Base-by-base conservation (phyloP, 2,888 invertebrate species). In the Mantis religiosa region DNA sequence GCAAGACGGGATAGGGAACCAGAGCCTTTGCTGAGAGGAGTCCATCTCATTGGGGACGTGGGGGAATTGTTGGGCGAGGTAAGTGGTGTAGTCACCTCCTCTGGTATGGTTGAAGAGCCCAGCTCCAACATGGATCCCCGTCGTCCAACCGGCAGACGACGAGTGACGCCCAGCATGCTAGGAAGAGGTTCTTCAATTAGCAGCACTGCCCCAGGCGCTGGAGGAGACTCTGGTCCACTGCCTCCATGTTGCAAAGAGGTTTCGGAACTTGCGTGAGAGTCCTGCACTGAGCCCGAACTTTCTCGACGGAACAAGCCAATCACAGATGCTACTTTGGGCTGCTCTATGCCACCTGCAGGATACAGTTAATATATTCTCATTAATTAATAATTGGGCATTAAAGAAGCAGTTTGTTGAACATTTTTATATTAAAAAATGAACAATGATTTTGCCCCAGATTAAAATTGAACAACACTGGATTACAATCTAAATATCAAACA, bases 241-340 rank as follows among this genome's bases (percentile, higher is more conserved):
- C 92, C 91, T 1, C 92, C 92, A 14, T 92, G 92, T 15, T 87
- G 89, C n/a, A 89, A 83, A 9, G 89, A 89, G 7, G 91, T 91
- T 27, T 91, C 91, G 14, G 91, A 91, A 84, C 90, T 90, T 34
- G 94, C 95, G 41, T 93, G 93, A 28, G 92, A 92, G 84, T 93
- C 95, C 91, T 95, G 95, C 88, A 95, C 95, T 0, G 97, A 97
- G 91, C 96, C 95, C 91, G 96, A 95, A 93, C 97, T 97, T 93
- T 97, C 97, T 92, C 97, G 95, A 92, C 97, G 95, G 94, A 98
- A 98, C 91, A 97, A 95, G 94, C 97, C 97, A 95, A 97, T 97
- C 93, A 98, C 97, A 93, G 97, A 97, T 91, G 96, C 95, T 94
- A 95, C 95, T 94, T 97, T 96, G 93, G 97, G 97, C 94, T 97